These are phyloP conservation scores for Hemicentrotus pulcherrimus DNA, from an alignment of 35 echinoderm and acorn worm species.

Conservation along the genomic window DNA sequence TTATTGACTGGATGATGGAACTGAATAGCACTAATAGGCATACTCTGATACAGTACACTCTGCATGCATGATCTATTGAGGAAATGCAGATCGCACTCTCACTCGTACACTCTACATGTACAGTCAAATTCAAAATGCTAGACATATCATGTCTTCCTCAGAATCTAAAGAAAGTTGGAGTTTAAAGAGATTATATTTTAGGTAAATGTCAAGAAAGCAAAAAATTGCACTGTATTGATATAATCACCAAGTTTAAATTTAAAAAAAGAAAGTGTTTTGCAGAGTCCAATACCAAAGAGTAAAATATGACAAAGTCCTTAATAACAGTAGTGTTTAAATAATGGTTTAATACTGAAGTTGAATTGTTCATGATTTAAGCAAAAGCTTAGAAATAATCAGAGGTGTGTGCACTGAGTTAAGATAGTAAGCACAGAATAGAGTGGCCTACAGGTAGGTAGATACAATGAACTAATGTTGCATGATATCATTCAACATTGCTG, in stretches of 20 bases:
- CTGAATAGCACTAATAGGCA: too few relatives aligned
- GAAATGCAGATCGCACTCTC: too few relatives aligned
- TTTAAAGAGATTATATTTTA: not conserved
- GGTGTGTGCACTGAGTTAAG: not conserved
- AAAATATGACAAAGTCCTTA: not conserved
- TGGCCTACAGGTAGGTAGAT: not conserved
- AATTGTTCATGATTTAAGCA: not conserved
- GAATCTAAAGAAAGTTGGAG: too few relatives aligned
- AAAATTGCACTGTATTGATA: not conserved
- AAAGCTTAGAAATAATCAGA: not conserved
- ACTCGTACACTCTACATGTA: too few relatives aligned
- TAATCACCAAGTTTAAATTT: not conserved
- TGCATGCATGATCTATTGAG: too few relatives aligned
- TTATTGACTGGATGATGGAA: too few relatives aligned
- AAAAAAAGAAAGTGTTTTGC: too few relatives aligned
- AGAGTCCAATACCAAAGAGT: too few relatives aligned
- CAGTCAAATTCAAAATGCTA: too few relatives aligned
- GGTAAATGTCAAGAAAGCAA: not conserved
- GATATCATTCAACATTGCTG: not conserved
- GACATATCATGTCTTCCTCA: too few relatives aligned
- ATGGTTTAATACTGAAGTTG: not conserved
- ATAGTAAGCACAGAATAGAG: not conserved
- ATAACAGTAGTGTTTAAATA: not conserved
- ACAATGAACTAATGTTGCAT: not conserved
- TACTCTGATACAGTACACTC: too few relatives aligned